Evolutionary conservation across 2,888 invertebrate genomes (phyloP), one percentile per base, ranked within the genome.

Genomic region (Troglohyphantes excavatus): DNA sequence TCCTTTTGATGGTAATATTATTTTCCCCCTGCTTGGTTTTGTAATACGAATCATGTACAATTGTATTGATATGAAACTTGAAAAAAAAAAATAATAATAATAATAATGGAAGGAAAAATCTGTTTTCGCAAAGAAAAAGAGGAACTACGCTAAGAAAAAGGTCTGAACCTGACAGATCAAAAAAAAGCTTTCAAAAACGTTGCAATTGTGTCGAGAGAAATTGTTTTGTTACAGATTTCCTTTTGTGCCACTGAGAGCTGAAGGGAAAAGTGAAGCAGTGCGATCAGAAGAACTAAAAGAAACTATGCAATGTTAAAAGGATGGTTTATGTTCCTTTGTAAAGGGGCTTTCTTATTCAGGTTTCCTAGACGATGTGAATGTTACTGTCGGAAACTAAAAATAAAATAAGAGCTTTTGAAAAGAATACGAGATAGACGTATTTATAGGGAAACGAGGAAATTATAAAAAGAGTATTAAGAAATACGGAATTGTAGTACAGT

Each of bases 1-100:
- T 21, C 29, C 26, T 76, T 26, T 76, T 76, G 19, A 33, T 21
- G 39, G 19, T 33, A 29, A 19, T 65, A 78, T 61, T 76, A 61
- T 63, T 65, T 43, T 63, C 21, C 76, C 65, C 26, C 6, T 11
- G 19, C 23, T 3, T n/a, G 26, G 23, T 6, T 13, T 63, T 39
- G 43, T 65, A 39, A 78, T 43, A n/a, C 26, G 19, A 39, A 26
- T 63, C 23, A 11, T 23, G 43, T 78, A 39, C 43, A 65, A 78
- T 78, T 78, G 65, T 39, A 46, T 26, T 26, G 46, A 46, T 72
- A 27, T 53, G 17, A 17, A 26, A 72, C 46, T 72, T 21, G 27
- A n/a, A 26, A n/a, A 17, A 26, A 0, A 26, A n/a, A 11, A 70
- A 19, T 11, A 70, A 70, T 39, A 39, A 39, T 39, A 39, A n/a